phyloP scores from a whole-genome alignment of 2,888 invertebrate genomes.

The Steinernema scapterisci region DNA sequence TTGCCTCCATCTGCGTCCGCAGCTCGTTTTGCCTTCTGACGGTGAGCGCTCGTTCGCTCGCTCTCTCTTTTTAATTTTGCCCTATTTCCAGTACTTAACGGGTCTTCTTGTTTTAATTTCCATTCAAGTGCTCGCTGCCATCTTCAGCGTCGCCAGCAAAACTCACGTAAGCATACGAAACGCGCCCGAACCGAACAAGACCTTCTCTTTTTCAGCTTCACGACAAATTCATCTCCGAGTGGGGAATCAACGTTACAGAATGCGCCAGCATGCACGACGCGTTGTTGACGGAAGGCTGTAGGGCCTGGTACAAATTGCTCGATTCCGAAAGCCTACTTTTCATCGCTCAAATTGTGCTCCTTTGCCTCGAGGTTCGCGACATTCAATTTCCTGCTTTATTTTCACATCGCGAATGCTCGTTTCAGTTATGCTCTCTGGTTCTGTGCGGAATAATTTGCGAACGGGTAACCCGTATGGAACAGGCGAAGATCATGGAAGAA shows the following conservation, averaged over 20 bases:
- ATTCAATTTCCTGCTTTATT: not conserved
- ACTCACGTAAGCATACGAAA: slow-evolving; percentile 3
- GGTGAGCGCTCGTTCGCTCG: not conserved
- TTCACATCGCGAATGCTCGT: too few species aligned
- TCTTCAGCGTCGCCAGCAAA: slow-evolving; percentile 29
- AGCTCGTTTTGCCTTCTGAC: slow-evolving; percentile 27
- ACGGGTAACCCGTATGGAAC: slow-evolving; percentile 29
- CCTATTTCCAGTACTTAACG: slow-evolving; percentile 23
- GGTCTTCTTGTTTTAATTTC: slow-evolving; percentile 19
- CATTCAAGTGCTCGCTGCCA: slow-evolving; percentile 17
- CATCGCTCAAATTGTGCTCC: not conserved
- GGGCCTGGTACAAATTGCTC: slow-evolving; percentile 10
- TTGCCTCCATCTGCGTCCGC: slow-evolving; percentile 10
- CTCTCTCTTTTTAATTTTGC: not conserved
- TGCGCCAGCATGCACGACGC: slow-evolving; percentile 1
- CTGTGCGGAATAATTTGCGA: slow-evolving; percentile 25
- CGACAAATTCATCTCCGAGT: slow-evolving; percentile 1
- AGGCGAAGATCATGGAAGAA: slow-evolving; percentile 28
- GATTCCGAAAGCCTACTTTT: slow-evolving; percentile 15
- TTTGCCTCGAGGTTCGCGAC: slow-evolving; percentile 13
- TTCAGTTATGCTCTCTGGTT: slow-evolving; percentile 23
- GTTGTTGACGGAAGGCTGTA: not conserved
- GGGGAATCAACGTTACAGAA: slow-evolving; percentile 12
- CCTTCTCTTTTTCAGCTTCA: not conserved
- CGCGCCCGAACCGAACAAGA: not conserved